phyloP scores from a whole-genome alignment of 2,113 vertebrate genomes.

The Dicentrarchus labrax region DNA sequence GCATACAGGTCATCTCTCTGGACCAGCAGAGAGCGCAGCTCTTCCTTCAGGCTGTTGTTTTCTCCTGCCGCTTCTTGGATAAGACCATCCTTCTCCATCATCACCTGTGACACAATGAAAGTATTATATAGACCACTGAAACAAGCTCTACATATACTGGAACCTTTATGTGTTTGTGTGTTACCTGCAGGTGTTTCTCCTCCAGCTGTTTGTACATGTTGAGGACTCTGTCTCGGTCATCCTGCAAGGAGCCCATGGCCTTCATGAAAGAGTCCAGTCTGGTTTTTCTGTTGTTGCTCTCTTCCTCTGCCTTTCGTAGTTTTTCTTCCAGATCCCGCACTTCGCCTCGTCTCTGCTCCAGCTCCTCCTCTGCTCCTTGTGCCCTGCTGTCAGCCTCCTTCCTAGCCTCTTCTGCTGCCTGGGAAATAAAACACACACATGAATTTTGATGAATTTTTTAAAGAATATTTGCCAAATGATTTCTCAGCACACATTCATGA shows the following conservation, averaged over 20 bases:
- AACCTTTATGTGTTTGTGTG: neutral
- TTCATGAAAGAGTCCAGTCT: slow-evolving; percentile 92
- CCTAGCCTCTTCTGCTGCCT: slow-evolving; percentile 88
- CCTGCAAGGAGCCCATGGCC: slow-evolving; percentile 95
- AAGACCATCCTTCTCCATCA: slow-evolving; percentile 93
- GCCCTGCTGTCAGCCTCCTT: slow-evolving; percentile 86
- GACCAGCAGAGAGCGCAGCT: slow-evolving; percentile 88
- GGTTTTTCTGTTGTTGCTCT: slow-evolving; percentile 85
- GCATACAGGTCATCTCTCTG: slow-evolving; percentile 93
- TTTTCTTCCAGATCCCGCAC: slow-evolving; percentile 82
- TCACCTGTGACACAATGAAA: slow-evolving; percentile 75
- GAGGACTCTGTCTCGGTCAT: slow-evolving; percentile 91
- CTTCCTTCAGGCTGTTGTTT: slow-evolving; percentile 93
- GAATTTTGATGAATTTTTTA: neutral
- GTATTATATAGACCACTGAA: neutral
- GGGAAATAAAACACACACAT: slow-evolving; percentile 12
- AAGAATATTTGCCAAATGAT: neutral
- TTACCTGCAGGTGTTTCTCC: slow-evolving; percentile 88
- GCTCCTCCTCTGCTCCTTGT: slow-evolving; percentile 85
- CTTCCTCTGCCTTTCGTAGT: slow-evolving; percentile 84
- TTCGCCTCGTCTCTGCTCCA: slow-evolving; percentile 82
- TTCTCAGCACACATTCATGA: neutral
- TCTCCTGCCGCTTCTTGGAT: slow-evolving; percentile 96
- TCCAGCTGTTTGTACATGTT: slow-evolving; percentile 93
- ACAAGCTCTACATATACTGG: neutral